Base-by-base conservation (phyloP, 2,113 vertebrate species). In the Protomyctophum bolini region DNA sequence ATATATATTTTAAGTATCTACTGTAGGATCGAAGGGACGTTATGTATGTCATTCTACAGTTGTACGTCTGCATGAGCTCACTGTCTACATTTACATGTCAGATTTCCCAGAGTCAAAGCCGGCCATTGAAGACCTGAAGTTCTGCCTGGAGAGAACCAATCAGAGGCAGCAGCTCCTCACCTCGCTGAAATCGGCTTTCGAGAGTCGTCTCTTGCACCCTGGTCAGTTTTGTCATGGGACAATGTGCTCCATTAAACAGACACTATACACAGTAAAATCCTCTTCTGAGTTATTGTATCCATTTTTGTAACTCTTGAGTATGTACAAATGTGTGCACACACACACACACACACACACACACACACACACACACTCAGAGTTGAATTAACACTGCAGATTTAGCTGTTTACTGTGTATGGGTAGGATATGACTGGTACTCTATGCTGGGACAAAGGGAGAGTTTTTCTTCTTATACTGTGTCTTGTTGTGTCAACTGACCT, bases 91-190 rank as follows among this genome's bases (percentile, higher is more conserved):
- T 66, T 47, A 10, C 57, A 28, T 58, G 21, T 5, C 79, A 99
- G 98, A 99, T 90, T 99, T 99, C 80, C 98, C 98, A 0, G 98
- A 99, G 70, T 99, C 98, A 0, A 96, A 97, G 86, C 96, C 97
- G 0, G 98, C 98, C 0, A 94, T 99, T 1, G 95, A 98, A 75
- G 98, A 99, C 69, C 93, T 99, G 57, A 98, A 96, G 83, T 98
- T 97, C 79, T 99, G 98, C 68, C 85, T 99, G 82, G 96, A 99
- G 49, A 87, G 97, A 81, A 99, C 97, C 1, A 97, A 96, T 77
- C 97, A 98, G 90, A 94, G 97, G 8, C 96, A 96, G 89, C 96
- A 98, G 88, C 94, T 99, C 21, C 94, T 99, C 7, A 93, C 93
- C 8, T 98, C 97, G 0, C 89, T 99, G 59, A 98, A 96, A 72